Base-by-base conservation (phyloP, 2,113 vertebrate species). In the Spermophilus dauricus region DNA sequence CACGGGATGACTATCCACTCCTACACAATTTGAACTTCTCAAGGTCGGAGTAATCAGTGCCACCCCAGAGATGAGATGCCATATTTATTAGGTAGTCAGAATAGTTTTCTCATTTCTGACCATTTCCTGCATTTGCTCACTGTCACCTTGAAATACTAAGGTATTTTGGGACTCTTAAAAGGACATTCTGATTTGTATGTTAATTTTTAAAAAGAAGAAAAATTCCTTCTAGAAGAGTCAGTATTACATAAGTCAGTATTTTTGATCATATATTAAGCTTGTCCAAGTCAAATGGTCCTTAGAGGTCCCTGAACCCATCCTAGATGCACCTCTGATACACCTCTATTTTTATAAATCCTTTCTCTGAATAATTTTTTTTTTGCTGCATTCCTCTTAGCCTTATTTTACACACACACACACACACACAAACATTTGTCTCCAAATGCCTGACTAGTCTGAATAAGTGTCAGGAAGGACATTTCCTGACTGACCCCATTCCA, bases 71-170 rank as follows among this genome's bases (percentile, higher is more conserved):
- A 77, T 17, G 28, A 78, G 42, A 58, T 4, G 16, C 22, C 8
- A 13, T 67, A 85, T 78, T 78, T 77, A 78, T 34, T 75, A 92
- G 6, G 20, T 45, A 7, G 42, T 84, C 42, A 51, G 69, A 45
- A 73, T 72, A 53, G 69, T 80, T 26, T 80, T 58, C 56, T 77
- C 72, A 1, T 42, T 5, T 88, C 70, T 84, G 34, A 77, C 70
- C 10, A 26, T 48, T 77, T 94, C 37, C n/a, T 83, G 22, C 48
- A 78, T 78, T 82, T 86, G 14, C 16, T 91, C 45, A 67, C 37
- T 78, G 26, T 77, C 70, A 76, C 13, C 82, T 87, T 45, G 42
- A 96, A 86, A 80, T 63, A 63, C 26, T 91, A 77, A 94, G 24
- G 56, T 37, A 70, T 58, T 58, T 58, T 1, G 8, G 67, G 18